These are phyloP conservation scores for Autographa gamma DNA, from an alignment of 2,888 invertebrate genomes.

Conservation along the genomic window DNA sequence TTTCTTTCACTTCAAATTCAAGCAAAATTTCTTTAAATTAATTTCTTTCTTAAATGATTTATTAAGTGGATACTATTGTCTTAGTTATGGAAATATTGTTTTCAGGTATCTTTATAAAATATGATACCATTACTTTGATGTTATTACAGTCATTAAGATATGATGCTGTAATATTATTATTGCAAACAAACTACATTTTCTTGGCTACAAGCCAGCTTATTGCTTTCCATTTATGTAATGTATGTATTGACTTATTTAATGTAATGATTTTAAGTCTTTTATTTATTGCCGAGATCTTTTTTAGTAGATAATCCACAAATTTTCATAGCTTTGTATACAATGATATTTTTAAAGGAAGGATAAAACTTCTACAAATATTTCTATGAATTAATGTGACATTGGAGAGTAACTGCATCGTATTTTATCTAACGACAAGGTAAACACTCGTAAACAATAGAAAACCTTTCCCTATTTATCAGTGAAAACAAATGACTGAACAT, in stretches of 20 bases:
- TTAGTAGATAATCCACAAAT: too few species aligned
- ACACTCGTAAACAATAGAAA: background rate
- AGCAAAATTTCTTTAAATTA: too few species aligned
- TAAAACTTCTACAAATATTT: too few species aligned
- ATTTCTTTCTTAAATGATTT: background rate
- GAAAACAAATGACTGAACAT: background rate
- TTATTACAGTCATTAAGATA: conserved; percentile 7
- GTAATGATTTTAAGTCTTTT: background rate
- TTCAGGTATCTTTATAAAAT: background rate
- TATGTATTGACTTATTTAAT: background rate
- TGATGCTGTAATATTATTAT: background rate
- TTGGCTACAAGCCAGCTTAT: background rate
- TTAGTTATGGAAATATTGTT: background rate
- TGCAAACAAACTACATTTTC: background rate
- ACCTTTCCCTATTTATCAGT: background rate
- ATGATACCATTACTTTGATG: conserved; percentile 4
- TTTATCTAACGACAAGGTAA: background rate
- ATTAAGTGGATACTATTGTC: background rate
- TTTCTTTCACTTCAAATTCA: too few species aligned
- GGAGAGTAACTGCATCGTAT: background rate
- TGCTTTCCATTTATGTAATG: background rate
- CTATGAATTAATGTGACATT: background rate
- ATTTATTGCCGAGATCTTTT: too few species aligned
- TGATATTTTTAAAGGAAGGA: too few species aligned
- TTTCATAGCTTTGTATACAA: too few species aligned